A percentile compares a stretch with the other conserved stretches of the same genome.
phyloP scores from a whole-genome alignment of 2,113 vertebrate genomes.

The Actinemys pallida region DNA sequence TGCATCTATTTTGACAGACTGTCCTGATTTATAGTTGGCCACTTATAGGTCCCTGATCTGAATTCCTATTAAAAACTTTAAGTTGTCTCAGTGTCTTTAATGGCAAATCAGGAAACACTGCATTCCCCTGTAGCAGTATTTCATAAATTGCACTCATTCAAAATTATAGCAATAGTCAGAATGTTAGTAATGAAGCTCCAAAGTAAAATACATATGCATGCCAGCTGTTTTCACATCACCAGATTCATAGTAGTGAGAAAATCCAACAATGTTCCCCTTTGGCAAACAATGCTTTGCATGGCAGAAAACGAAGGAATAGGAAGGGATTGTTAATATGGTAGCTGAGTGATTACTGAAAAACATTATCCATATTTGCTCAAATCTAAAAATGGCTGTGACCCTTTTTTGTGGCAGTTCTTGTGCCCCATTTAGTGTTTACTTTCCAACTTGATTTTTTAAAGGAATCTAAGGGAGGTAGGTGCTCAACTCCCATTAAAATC shows the following conservation, averaged over 20 bases:
- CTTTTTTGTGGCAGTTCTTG: neutral
- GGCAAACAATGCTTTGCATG: neutral
- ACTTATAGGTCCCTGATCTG: neutral
- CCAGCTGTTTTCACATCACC: neutral
- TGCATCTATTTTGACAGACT: neutral
- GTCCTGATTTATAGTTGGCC: neutral
- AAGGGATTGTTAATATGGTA: neutral
- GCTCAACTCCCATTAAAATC: neutral
- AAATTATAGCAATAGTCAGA: neutral
- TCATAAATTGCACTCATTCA: slow-evolving; percentile 6
- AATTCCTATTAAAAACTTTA: slow-evolving; percentile 25
- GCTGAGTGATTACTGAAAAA: neutral
- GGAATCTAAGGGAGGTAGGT: neutral
- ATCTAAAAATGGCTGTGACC: neutral
- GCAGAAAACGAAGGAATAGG: neutral
- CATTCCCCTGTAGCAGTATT: neutral
- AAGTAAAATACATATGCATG: neutral
- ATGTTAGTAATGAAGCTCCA: neutral
- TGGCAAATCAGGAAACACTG: neutral
- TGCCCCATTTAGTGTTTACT: neutral
- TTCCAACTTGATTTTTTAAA: neutral
- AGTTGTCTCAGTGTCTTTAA: slow-evolving; percentile 1
- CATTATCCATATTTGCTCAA: neutral
- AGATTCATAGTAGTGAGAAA: neutral
- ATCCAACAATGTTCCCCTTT: neutral